Evolutionary conservation across 2,888 invertebrate genomes (phyloP), one percentile per base, ranked within the genome.

Genomic region (Cephus nigrinus): DNA sequence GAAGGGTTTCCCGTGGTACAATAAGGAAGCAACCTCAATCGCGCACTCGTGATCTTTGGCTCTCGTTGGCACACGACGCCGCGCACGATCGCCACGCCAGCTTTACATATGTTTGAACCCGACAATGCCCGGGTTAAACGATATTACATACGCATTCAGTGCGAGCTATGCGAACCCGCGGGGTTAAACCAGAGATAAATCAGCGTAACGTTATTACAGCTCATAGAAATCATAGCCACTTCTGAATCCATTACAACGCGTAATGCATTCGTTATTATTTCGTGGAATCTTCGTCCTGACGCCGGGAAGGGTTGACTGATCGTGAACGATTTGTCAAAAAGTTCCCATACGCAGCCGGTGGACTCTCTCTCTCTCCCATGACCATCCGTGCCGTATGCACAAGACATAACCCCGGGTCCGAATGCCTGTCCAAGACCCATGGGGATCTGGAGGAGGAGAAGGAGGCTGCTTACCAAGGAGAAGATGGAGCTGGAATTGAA

Each of bases 71-170:
- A 79, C 79, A 78, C 80, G 80, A 82, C 78, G 81, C 71, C 80
- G 79, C 82, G 80, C 82, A 85, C 87, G 84, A 84, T 84, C 86
- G 87, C 88, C 88, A 88, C 87, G 88, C 83, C 82, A 82, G 84
- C 88, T 88, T 88, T 88, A 87, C 88, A 88, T 88, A 88, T 84
- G 86, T 83, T 88, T 88, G 88, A 88, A 88, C 88, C 82, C 84
- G 82, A 88, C 88, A 88, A 88, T 88, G 84, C 86, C 76, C 84
- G 84, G 88, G 88, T 88, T 88, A 88, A 88, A 88, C 88, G 88
- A 88, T 88, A 88, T 88, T 87, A 87, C 85, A 78, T 84, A 84
- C 84, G 84, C 83, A 84, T 82, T 83, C 80, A 82, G 75, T 80
- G 80, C 75, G 81, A 76, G 71, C 78, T 75, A 69, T 80, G 75